These are phyloP conservation scores for Leptatherina wallacei DNA, from an alignment of 2,797 vertebrate species.

Conservation along the genomic window DNA sequence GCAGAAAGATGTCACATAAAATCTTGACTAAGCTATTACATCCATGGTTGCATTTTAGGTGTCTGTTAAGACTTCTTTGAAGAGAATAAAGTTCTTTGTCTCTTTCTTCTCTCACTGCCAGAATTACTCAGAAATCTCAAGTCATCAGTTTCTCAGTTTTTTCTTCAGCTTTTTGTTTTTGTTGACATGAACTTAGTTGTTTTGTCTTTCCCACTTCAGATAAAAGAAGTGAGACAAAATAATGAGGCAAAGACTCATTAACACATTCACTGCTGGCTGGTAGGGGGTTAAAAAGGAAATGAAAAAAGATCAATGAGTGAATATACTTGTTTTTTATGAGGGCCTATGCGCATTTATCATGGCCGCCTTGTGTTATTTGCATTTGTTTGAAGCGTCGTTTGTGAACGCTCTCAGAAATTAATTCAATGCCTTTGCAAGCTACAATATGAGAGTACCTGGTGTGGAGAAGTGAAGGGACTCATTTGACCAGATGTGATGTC, in stretches of 20 bases:
- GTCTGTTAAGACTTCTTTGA: not conserved
- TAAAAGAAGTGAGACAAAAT: too few species aligned
- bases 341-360: too few species aligned
- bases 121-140: constrained; percentile 1
- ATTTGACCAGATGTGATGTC: too few species aligned
- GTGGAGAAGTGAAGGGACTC: too few species aligned
- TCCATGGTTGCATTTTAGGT: not conserved
- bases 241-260: constrained; percentile 42
- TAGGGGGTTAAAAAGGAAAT: constrained; percentile 52
- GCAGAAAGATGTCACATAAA: too few species aligned
- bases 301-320: too few species aligned
- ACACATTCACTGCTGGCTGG: constrained; percentile 75
- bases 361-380: too few species aligned
- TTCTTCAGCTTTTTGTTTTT: constrained; percentile 18
- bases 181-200: not conserved
- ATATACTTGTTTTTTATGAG: too few species aligned
- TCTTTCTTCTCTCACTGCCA: not conserved
- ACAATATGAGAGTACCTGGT: too few species aligned
- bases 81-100: not conserved
- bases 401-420: too few species aligned
- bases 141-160: constrained; percentile 34
- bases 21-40: not conserved
- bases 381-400: too few species aligned
- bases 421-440: too few species aligned
- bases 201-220: constrained; percentile 7